These are phyloP conservation scores for Numenius arquata DNA, from an alignment of 2,113 vertebrate genomes.

Conservation along the genomic window DNA sequence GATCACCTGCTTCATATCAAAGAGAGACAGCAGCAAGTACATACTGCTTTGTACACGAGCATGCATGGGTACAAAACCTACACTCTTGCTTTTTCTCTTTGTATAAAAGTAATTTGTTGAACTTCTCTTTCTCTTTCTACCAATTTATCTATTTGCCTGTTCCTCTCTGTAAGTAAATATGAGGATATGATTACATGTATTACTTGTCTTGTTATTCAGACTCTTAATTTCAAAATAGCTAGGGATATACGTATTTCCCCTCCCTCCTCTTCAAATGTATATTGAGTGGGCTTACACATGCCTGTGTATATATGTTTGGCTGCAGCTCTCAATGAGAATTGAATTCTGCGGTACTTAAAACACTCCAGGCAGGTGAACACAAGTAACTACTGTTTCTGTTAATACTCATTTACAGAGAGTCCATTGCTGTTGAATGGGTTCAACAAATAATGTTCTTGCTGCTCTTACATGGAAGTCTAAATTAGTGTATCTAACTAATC, in stretches of 20 bases:
- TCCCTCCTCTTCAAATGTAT: neutral
- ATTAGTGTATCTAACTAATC: slow-evolving; percentile 47
- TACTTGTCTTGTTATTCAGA: neutral
- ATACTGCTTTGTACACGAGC: too few relatives aligned
- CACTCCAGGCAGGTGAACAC: neutral
- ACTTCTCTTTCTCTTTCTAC: too few relatives aligned
- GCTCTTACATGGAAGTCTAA: slow-evolving; percentile 19
- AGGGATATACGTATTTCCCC: neutral
- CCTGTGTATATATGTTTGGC: neutral
- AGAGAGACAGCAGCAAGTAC: too few relatives aligned
- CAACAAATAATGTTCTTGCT: slow-evolving; percentile 9
- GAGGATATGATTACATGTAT: neutral
- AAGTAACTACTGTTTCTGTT: neutral
- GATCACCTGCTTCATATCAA: too few relatives aligned
- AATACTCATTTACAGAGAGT: neutral
- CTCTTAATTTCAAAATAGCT: neutral
- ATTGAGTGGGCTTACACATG: neutral
- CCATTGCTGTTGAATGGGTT: slow-evolving; percentile 13
- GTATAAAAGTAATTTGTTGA: too few relatives aligned
- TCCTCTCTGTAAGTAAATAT: too few relatives aligned
- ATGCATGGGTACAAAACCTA: too few relatives aligned
- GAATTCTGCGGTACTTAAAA: neutral
- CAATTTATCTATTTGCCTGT: too few relatives aligned
- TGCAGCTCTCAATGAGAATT: neutral
- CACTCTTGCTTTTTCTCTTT: too few relatives aligned